Evolutionary conservation across 2,888 invertebrate species (phyloP).

Genomic region (Patella pellucida): DNA sequence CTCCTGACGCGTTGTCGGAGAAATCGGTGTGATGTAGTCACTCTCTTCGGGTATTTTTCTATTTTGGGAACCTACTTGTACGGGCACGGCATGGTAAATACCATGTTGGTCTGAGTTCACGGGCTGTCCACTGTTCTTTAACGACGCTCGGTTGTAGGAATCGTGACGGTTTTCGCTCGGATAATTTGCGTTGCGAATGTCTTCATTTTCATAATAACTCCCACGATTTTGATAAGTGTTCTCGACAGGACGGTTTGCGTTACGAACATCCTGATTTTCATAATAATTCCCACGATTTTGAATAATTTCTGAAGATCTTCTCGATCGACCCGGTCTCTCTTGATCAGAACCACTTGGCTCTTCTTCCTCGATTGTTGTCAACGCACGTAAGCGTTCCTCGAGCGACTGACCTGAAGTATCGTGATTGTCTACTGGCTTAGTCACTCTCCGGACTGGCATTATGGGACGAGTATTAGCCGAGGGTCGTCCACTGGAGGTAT

Average conservation of each 20-base stretch:
- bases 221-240: not conserved
- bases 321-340: not conserved
- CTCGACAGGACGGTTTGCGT: not conserved
- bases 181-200: not conserved
- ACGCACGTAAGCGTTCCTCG: constrained; percentile 53
- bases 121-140: not conserved
- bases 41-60: not conserved
- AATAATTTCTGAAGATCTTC: not conserved
- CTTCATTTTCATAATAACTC: constrained; percentile 8
- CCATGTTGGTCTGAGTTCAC: constrained; percentile 12
- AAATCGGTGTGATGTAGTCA: not conserved
- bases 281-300: not conserved
- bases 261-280: not conserved
- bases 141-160: not conserved
- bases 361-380: constrained; percentile 61
- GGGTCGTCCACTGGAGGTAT: constrained; percentile 24
- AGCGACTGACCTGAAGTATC: constrained; percentile 20
- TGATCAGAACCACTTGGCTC: constrained; percentile 24
- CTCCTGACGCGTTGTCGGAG: not conserved
- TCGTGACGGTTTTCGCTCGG: constrained; percentile 1
- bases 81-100: constrained; percentile 17
- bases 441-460: constrained; percentile 22
- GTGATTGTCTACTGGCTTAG: constrained; percentile 17
- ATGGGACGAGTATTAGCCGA: constrained; percentile 21
- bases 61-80: constrained; percentile 14